Evolutionary conservation across 2,113 vertebrate genomes (phyloP), one percentile per base, ranked within the genome.

Genomic region (Entelurus aequoreus): DNA sequence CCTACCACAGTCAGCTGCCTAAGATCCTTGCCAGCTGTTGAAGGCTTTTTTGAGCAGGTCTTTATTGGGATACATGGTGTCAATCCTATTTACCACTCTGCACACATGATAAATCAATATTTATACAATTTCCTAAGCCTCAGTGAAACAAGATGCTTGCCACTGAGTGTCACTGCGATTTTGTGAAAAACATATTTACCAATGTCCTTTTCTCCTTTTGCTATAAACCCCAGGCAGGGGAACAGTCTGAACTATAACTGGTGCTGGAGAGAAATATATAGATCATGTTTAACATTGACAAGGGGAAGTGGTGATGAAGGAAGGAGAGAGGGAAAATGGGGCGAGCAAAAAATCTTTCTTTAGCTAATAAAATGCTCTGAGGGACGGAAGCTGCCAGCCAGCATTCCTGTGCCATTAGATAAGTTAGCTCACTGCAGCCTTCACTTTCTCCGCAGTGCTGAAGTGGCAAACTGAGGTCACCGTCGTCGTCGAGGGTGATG

Each of bases 371-470:
- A 88, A 88, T 84, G 77, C 75, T 86, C 55, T 57, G 74, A 81
- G 77, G 83, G 75, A 76, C 80, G 72, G 74, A 86, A 79, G 85
- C 83, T 87, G 84, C 85, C 87, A 86, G 83, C 81, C 77, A 83
- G 82, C 86, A 89, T 89, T 89, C 85, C 86, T 86, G 80, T 87
- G 80, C 82, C 83, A 87, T 90, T 89, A 88, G 88, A 86, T 85
- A 87, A 87, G 84, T 87, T 78, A 70, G 74, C 80, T 83, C 80
- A 50, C 76, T 84, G 85, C 84, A 87, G 86, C 84, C 72, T 86
- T 76, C 70, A 73, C 81, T 89, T 90, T 84, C 85, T 86, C 83
- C 81, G 79, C 82, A 84, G 81, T 86, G 81, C 84, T 87, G 81
- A 84, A 86, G 77, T 87, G 79, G 84, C 86, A 88, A 79, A 72